Evolutionary conservation across 2,888 invertebrate genomes (phyloP), one percentile per base, ranked within the genome.

Genomic region (Epinotia nisella): DNA sequence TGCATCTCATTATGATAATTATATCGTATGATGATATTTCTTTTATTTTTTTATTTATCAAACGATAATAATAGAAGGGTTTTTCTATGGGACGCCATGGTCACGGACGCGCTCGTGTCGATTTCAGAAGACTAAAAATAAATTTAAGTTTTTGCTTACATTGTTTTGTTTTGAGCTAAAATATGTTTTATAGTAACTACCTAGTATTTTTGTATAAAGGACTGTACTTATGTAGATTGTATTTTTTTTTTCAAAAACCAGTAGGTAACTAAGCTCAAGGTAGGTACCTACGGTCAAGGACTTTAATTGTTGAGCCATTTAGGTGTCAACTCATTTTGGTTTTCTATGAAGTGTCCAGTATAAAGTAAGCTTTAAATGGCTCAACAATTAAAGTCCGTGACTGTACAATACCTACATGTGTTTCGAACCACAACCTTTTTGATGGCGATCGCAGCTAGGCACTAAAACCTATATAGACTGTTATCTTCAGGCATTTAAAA

Each of bases 1-100:
- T 71, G 81, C 81, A 82, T 84, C 78, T 77, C 76, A 79, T 81
- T 83, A 81, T 82, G 81, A 59, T 79, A 80, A 81, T 81, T 70
- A 70, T 77, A 78, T 78, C 77, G 74, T 67, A 65, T 69, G 73
- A 76, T 75, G 76, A 71, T 66, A 56, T 41, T 74, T 71, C 21
- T 68, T 35, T 68, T 55, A 75, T 58, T 74, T 75, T n/a, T 71
- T 75, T 73, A 68, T 77, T 74, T 70, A 75, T 75, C 75, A 72
- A 76, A 70, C 74, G 70, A 65, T 64, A 58, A 69, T 64, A 64
- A 69, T 64, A 58, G 51, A 62, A 24, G 10, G 2, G 4, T 58
- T 29, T 53, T 61, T 56, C 15, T 35, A 51, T 58, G 13, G 17
- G 21, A 41, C 10, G 62, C 21, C 17, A 7, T 59, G 24, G 41